Conservation (phyloP, 1,140 invertebrate species). For the Epicauta chinensis region DNA sequence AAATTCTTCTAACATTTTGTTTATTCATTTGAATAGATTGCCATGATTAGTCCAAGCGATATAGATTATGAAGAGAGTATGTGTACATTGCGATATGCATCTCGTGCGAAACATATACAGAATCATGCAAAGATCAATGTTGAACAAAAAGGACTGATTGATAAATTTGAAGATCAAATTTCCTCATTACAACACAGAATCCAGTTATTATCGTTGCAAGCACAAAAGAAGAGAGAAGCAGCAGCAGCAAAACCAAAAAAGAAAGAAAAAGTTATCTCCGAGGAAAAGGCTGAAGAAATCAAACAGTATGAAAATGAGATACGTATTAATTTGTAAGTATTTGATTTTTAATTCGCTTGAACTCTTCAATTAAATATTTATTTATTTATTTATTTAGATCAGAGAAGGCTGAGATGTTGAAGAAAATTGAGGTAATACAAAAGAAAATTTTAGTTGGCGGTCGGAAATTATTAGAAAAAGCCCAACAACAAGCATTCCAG, state of each 20-base stretch:
- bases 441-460: slow-evolving; percentile 96
- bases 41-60: slow-evolving; percentile 93
- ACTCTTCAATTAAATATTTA: background rate
- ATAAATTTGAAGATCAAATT: slow-evolving; percentile 96
- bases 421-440: slow-evolving; percentile 86
- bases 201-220: slow-evolving; percentile 19
- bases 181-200: slow-evolving; percentile 60
- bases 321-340: slow-evolving; percentile 32
- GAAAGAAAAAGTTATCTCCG: slow-evolving; percentile 39
- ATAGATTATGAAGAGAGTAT: slow-evolving; percentile 97
- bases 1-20: background rate
- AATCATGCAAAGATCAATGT: slow-evolving; percentile 96
- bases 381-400: slow-evolving; percentile 10
- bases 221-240: slow-evolving; percentile 6
- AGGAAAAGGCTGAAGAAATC: slow-evolving; percentile 43
- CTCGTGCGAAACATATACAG: slow-evolving; percentile 95
- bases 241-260: slow-evolving; percentile 27
- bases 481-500: slow-evolving; percentile 83
- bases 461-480: slow-evolving; percentile 96
- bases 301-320: slow-evolving; percentile 38
- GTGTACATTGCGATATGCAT: slow-evolving; percentile 94
- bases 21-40: slow-evolving; percentile 46
- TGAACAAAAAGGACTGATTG: slow-evolving; percentile 92
- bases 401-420: slow-evolving; percentile 70
- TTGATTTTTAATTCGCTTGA: slow-evolving; percentile 4